Base-by-base conservation (phyloP, 2,113 vertebrate genomes). In the Calcarius ornatus region DNA sequence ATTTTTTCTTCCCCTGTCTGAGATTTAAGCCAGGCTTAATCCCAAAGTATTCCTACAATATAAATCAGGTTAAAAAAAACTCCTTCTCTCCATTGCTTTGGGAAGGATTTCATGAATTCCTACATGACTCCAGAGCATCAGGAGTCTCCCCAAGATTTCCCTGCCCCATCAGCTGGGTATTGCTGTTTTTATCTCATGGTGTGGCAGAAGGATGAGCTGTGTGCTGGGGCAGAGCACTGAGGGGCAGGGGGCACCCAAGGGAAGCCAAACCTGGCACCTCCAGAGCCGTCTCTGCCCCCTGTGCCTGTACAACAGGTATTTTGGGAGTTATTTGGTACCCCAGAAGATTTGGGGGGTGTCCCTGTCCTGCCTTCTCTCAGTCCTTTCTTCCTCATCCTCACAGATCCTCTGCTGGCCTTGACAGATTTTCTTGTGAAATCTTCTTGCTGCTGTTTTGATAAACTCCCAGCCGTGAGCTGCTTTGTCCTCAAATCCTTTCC, bases 91-190 rank as follows among this genome's bases (percentile, higher is more conserved):
- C 8, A 25, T 27, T 11, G 37, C 40, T 56, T 48, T 69, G 53
- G 48, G 45, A 76, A 60, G 57, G 78, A 71, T 92, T 85, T 53
- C 10, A 23, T 57, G 15, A 35, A 37, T 60, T 90, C 50, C 45
- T 48, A 0, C 17, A 9, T 6, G 23, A 56, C 25, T 53, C 20
- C 3, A 1, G 9, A 66, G 47, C 1, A 9, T 31, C 35, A 68
- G 61, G 53, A 79, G 24, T 15, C 10, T 86, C 53, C 59, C 10
- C 33, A n/a, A 60, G 53, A 9, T 30, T 72, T 64, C 65, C 38
- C 30, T 81, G 54, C 11, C 3, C 17, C 35, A 5, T 38, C 37
- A 83, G n/a, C 10, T 47, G 40, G 28, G 19, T 50, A 89, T 92
- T 69, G 12, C 12, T 6, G 6, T 18, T 75, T 65, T 42, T 59